phyloP scores from a whole-genome alignment of 2,888 invertebrate species.

The Piscicola geometra region DNA sequence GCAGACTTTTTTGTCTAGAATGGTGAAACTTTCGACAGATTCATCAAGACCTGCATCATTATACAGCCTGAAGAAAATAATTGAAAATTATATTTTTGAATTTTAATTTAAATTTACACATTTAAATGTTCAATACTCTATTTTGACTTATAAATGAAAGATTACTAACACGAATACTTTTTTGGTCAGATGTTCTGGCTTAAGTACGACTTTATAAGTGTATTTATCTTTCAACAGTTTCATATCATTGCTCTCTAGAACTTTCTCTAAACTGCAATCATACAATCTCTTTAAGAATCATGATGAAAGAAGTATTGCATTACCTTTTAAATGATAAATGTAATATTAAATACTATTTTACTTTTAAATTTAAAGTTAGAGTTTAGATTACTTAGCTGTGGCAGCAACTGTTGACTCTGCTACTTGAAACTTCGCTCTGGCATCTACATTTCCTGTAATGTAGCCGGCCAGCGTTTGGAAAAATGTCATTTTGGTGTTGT shows the following conservation, averaged over 20 bases:
- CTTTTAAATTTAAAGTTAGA: no score
- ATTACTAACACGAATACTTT: constrained; percentile 3
- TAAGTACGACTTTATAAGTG: background rate
- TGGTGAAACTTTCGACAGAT: background rate
- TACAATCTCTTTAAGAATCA: background rate
- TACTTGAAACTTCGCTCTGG: background rate
- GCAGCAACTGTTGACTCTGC: background rate
- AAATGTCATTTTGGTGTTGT: background rate
- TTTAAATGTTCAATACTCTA: no score
- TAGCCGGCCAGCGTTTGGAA: constrained; percentile 9
- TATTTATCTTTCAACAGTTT: background rate
- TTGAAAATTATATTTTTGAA: background rate
- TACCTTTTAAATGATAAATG: background rate
- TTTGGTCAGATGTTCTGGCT: background rate
- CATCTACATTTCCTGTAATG: background rate
- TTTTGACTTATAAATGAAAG: no score
- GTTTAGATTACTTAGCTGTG: background rate
- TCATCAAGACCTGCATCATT: background rate
- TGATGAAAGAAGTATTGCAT: background rate
- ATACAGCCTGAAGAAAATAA: background rate
- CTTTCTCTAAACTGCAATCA: background rate
- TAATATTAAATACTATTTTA: no score
- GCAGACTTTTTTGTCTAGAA: background rate
- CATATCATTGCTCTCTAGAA: background rate
- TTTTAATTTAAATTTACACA: background rate